Percentiles rank a stretch among this genome's conserved stretches.
Evolutionary conservation across 2,113 vertebrate genomes (phyloP).

Genomic region (Entomyzon cyanotis): DNA sequence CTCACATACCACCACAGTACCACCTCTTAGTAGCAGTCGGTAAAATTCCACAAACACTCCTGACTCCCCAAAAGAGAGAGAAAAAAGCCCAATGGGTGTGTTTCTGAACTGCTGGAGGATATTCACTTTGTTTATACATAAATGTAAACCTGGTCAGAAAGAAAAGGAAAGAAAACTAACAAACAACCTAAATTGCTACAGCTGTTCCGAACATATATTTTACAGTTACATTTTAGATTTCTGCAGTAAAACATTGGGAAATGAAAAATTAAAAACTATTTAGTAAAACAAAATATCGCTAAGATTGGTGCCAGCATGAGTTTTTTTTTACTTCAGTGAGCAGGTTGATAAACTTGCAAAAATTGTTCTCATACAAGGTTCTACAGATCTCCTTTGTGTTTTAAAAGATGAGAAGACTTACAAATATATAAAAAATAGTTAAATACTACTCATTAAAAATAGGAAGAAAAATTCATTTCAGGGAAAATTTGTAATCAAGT

Average conservation of each 20-base stretch:
- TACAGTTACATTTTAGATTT: background rate
- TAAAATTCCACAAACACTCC: conserved; percentile 4
- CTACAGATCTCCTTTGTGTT: background rate
- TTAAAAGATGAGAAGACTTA: background rate
- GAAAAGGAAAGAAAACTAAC: conserved; percentile 18
- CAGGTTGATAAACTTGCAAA: background rate
- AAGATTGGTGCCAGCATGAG: background rate
- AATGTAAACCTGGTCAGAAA: background rate
- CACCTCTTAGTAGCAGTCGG: conserved; percentile 47
- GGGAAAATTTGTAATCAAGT: background rate
- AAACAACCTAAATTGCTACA: conserved; percentile 19
- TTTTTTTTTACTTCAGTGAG: background rate
- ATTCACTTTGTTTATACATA: conserved; percentile 33
- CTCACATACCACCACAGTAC: conserved; percentile 6
- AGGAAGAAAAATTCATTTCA: background rate
- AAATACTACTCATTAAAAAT: background rate
- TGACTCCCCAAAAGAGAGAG: background rate
- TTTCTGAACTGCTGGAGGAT: conserved; percentile 18
- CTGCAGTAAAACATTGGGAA: background rate
- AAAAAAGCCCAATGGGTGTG: background rate
- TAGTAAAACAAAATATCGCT: background rate
- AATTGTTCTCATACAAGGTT: background rate
- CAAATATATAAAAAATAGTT: background rate
- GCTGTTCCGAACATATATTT: background rate
- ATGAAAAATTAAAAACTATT: background rate